These are phyloP conservation scores for Mesocricetus auratus DNA, from an alignment of 2,113 vertebrate species.

Conservation along the genomic window DNA sequence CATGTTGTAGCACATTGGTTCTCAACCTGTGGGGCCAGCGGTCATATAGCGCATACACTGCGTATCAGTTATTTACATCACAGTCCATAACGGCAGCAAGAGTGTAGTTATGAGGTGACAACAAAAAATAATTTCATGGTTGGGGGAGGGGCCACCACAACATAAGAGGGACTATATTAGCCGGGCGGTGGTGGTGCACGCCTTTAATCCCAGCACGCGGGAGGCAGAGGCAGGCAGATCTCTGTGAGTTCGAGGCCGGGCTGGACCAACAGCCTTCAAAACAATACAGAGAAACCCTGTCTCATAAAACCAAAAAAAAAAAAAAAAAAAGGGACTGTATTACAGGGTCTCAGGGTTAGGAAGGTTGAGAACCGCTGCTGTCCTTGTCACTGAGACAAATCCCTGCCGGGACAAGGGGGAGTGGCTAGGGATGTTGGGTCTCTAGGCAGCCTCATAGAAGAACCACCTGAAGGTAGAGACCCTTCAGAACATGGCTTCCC, in stretches of 20 bases:
- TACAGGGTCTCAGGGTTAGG: not conserved
- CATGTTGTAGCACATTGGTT: not conserved
- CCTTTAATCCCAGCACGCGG: no score
- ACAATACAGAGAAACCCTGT: no score
- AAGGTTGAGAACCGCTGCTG: not conserved
- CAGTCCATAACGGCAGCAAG: not conserved
- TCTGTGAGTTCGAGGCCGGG: no score
- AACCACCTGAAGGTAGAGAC: rapidly evolving
- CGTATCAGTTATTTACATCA: not conserved
- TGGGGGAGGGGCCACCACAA: not conserved
- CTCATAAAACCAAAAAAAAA: no score
- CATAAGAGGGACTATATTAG: not conserved
- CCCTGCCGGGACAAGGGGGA: not conserved
- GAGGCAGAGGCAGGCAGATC: no score
- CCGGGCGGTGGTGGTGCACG: no score
- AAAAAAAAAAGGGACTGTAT: not conserved
- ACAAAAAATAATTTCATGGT: not conserved
- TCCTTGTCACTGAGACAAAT: rapidly evolving
- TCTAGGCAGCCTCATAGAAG: rapidly evolving
- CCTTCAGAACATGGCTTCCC: rapidly evolving
- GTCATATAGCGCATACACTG: not conserved
- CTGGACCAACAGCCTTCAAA: no score
- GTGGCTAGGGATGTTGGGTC: no score
- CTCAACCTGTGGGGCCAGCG: not conserved
- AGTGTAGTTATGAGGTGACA: not conserved